phyloP scores from a whole-genome alignment of 2,888 invertebrate species.

The Agonopterix arenella region DNA sequence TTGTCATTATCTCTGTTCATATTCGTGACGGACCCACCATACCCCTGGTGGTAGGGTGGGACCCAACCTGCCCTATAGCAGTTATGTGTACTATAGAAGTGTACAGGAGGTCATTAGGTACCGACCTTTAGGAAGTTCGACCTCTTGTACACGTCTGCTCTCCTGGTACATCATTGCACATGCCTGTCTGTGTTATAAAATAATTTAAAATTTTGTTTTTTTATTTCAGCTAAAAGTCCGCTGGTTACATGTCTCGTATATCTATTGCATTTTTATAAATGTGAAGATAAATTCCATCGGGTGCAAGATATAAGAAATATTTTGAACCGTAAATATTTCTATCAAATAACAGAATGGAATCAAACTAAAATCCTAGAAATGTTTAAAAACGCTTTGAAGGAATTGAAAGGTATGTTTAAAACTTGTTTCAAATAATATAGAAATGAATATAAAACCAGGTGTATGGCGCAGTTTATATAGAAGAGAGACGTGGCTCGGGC shows the following conservation, averaged over 20 bases:
- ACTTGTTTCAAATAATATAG: neutral
- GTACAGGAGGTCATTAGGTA: too few relatives aligned
- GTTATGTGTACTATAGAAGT: too few relatives aligned
- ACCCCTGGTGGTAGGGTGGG: too few relatives aligned
- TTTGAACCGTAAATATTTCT: conserved; percentile 48
- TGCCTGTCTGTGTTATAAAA: neutral
- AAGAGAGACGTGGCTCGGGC: too few relatives aligned
- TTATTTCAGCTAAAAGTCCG: conserved; percentile 54
- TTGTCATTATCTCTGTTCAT: conserved; percentile 5
- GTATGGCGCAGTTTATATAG: too few relatives aligned
- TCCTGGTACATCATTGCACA: too few relatives aligned
- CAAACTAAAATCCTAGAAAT: conserved; percentile 55
- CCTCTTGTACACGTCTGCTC: too few relatives aligned
- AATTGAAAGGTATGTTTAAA: conserved; percentile 43
- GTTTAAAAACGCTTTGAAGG: conserved; percentile 39
- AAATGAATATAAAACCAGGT: too few relatives aligned
- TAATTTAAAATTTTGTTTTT: conserved; percentile 3
- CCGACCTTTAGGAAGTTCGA: too few relatives aligned
- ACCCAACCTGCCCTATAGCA: too few relatives aligned
- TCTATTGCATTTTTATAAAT: conserved; percentile 60
- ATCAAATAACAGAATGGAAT: conserved; percentile 54
- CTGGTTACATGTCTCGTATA: conserved; percentile 58
- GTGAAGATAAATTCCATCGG: conserved; percentile 47
- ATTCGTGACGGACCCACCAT: too few relatives aligned
- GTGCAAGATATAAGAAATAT: conserved; percentile 46